These are phyloP conservation scores for Thinocorus orbignyianus DNA, from an alignment of 2,113 vertebrate species.

Conservation along the genomic window DNA sequence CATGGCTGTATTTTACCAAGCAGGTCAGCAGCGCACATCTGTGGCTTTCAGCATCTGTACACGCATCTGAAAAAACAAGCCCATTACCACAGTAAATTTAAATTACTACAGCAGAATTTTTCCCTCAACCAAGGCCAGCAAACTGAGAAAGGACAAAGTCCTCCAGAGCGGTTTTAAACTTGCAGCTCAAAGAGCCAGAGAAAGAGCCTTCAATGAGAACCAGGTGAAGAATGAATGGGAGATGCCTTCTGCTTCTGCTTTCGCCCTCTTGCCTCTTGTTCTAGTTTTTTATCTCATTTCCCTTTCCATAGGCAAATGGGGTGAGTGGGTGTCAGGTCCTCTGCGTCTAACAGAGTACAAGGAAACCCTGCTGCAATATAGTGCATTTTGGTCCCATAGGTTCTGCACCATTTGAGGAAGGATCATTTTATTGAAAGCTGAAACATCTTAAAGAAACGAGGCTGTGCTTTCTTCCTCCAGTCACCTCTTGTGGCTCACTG, in stretches of 20 bases:
- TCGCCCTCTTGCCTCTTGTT: background rate
- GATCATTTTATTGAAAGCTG: background rate
- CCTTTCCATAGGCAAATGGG: background rate
- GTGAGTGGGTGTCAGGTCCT: background rate
- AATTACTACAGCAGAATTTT: background rate
- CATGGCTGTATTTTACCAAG: background rate
- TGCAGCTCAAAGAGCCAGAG: background rate
- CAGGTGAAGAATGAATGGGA: background rate
- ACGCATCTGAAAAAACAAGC: background rate
- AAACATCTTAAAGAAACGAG: background rate
- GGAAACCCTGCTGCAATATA: background rate
- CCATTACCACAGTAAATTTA: background rate
- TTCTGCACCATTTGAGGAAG: background rate
- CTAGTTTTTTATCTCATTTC: background rate
- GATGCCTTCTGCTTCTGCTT: background rate
- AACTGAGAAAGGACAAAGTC: background rate
- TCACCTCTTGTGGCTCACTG: background rate
- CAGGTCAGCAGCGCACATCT: background rate
- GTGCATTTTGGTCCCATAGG: background rate
- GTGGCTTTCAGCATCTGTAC: background rate
- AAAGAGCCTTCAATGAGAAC: background rate
- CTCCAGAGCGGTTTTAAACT: background rate
- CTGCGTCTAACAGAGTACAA: background rate
- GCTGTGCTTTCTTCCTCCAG: background rate
- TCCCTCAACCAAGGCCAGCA: background rate